Evolutionary conservation across 2,888 invertebrate genomes (phyloP), one percentile per base, ranked within the genome.

Genomic region (Nectonema munidae): DNA sequence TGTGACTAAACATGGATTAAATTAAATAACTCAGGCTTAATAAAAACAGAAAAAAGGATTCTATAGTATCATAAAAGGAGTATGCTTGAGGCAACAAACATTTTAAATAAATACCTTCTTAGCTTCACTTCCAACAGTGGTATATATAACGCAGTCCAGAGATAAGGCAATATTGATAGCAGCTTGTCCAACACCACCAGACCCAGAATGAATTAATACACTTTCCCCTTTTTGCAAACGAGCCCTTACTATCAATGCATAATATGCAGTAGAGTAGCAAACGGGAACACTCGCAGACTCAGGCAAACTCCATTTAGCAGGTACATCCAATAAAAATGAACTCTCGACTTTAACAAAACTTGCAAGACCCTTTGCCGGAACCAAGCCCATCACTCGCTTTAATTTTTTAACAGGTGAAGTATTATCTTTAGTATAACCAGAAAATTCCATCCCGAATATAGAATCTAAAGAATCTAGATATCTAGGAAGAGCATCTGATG

Each of bases 151-250:
- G 58, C 81, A 71, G 37, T 77, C 77, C 55, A 71, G 66, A 53
- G 69, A 68, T 38, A 89, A 63, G 38, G 83, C 81, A 49, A 95
- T 72, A 16, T 76, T 65, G 49, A 95, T 81, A 44, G 86, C 81
- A 2, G 89, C 86, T 61, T 83, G 81, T 4, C 89, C 89, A 21
- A 86, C 83, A 49, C 83, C 83, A 41, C 86, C 86, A 44, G 74
- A 69, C 44, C 83, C 83, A 38, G 83, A 79, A 54, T 86, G 83
- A 46, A 86, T 68, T n/a, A 86, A 64, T 41, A 86, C 68, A 30
- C 66, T 61, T 49, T 83, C 76, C 5, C 79, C 76, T 44, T 64
- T 62, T 49, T 65, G 65, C 63, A 83, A 65, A 49, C 68, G 65
- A 28, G 86, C 89, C 46, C 89, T 66, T 34, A 81, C 68, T 25